Evolutionary conservation across 2,888 invertebrate species (phyloP).

Genomic region (Adelognathus sp.): DNA sequence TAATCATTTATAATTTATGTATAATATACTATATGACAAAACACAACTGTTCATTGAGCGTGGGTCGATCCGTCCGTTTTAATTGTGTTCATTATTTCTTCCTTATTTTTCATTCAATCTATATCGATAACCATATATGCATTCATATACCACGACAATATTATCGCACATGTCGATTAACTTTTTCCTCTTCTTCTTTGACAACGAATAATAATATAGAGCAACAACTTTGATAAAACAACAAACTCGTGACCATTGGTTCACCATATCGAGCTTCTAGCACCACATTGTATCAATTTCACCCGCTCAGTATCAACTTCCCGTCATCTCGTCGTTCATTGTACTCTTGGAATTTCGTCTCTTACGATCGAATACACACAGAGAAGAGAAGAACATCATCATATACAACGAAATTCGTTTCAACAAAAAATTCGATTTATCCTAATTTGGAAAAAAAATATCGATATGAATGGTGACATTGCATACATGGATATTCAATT

Average conservation of each 20-base stretch:
- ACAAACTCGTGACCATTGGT: constrained; percentile 29
- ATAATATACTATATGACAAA: constrained; percentile 79
- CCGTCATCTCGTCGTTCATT: neutral
- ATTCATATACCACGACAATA: constrained; percentile 25
- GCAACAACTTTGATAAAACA: constrained; percentile 54
- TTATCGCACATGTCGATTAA: constrained; percentile 18
- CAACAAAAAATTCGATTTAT: too few species aligned
- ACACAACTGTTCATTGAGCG: constrained; percentile 73
- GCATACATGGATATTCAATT: too few species aligned
- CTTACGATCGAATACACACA: neutral
- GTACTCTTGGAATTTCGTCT: constrained; percentile 1
- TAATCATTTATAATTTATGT: constrained; percentile 63
- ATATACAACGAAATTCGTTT: too few species aligned
- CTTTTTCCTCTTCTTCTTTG: too few species aligned
- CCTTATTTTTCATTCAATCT: neutral
- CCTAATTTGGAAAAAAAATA: too few species aligned
- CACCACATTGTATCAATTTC: constrained; percentile 49
- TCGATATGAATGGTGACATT: too few species aligned
- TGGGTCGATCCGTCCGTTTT: constrained; percentile 67
- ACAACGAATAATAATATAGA: constrained; percentile 53
- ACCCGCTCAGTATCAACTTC: constrained; percentile 7
- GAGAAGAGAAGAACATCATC: too few species aligned
- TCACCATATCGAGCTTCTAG: constrained; percentile 45
- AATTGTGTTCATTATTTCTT: constrained; percentile 19
- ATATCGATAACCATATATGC: neutral